phyloP scores from a whole-genome alignment of 2,888 invertebrate species.

The Phania funesta region DNA sequence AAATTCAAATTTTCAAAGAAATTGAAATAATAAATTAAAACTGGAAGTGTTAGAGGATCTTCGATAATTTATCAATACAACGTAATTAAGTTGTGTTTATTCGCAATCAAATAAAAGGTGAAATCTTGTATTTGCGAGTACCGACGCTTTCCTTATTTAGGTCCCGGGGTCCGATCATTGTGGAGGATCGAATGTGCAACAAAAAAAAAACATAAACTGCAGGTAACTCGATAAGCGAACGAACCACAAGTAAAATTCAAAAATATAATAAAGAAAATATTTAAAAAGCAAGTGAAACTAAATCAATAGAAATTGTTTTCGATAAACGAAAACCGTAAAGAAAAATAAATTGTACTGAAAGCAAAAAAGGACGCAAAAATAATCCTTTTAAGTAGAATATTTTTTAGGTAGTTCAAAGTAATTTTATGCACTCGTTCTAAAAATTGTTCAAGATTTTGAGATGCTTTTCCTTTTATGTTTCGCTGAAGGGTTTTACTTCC shows the following conservation, averaged over 20 bases:
- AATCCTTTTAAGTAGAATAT: slow-evolving; percentile 48
- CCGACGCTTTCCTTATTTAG: too few relatives aligned
- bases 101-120: too few relatives aligned
- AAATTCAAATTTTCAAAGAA: too few relatives aligned
- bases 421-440: slow-evolving; percentile 24
- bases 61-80: too few relatives aligned
- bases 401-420: slow-evolving; percentile 56
- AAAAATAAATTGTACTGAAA: slow-evolving; percentile 5
- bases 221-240: too few relatives aligned
- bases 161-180: too few relatives aligned
- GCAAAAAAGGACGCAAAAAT: background rate
- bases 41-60: too few relatives aligned
- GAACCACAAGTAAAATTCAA: background rate
- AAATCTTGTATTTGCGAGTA: too few relatives aligned
- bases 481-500: background rate
- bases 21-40: too few relatives aligned
- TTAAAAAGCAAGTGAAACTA: background rate
- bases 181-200: too few relatives aligned
- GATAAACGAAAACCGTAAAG: background rate
- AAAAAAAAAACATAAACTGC: background rate
- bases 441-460: slow-evolving; percentile 19
- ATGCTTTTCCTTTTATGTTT: slow-evolving; percentile 19
- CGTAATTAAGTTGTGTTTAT: too few relatives aligned
- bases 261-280: background rate
- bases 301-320: slow-evolving; percentile 40